Base-by-base conservation (phyloP, 2,797 vertebrate genomes). In the Caiman crocodilus region DNA sequence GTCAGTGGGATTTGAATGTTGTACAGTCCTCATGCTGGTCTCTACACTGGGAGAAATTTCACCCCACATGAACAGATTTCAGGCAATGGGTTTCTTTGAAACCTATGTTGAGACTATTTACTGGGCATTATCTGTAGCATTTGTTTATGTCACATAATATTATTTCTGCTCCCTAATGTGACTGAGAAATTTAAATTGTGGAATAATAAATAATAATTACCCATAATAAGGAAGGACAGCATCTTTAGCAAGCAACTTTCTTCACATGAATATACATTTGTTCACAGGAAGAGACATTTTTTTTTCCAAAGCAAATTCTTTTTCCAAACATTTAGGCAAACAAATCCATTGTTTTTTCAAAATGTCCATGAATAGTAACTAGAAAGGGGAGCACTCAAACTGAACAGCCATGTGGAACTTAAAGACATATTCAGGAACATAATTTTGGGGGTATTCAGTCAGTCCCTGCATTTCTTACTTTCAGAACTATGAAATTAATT, bases 141-240 rank as follows among this genome's bases (percentile, higher is more conserved):
- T 77, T 16, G 23, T 59, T 64, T 84, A 82, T 83, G 71, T 76
- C 94, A 91, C 63, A 85, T 89, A 30, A 12, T 35, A 2, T 42
- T 85, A 32, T 21, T n/a, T 42, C 9, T 58, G 5, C 63, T 79
- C 85, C 55, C 82, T 78, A 50, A 90, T 71, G 64, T 15, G 23
- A 63, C 76, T 87, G 82, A 32, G n/a, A 35, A 85, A 35, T 73
- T 50, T 15, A 80, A 81, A 30, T 42, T 84, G 75, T 61, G 88
- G 50, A 88, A 71, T 61, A 76, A n/a, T 56, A 88, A 71, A 67
- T 85, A 92, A 67, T 85, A 92, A 79, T 89, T 94, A 64, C 79
- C 57, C 30, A 32, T 63, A 83, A 56, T 14, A 30, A 30, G 0
- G 0, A 90, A 86, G 93, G 92, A 78, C 7, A 42, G 1, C n/a